These are phyloP conservation scores for Sebastes steindachneri DNA, from an alignment of 2,797 vertebrate species.

Conservation along the genomic window DNA sequence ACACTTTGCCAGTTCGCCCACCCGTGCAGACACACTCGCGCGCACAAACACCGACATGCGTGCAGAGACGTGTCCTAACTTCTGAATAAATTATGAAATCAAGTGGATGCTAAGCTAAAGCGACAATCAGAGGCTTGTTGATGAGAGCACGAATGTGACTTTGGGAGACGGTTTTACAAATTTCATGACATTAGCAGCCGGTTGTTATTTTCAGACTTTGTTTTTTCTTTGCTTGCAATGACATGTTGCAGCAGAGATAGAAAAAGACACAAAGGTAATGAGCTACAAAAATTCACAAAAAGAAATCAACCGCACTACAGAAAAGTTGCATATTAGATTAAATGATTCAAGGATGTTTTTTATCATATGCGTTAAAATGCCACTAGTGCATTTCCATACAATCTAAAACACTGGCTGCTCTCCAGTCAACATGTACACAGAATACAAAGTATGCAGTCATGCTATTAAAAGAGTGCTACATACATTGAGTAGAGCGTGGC, in stretches of 20 bases:
- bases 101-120: slow-evolving; percentile 72
- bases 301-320: background rate
- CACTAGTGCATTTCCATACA: background rate
- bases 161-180: slow-evolving; percentile 34
- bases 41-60: slow-evolving; percentile 23
- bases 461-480: background rate
- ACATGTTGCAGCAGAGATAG: background rate
- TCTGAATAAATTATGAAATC: slow-evolving; percentile 89
- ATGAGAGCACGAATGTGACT: slow-evolving; percentile 63
- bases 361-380: background rate
- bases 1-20: slow-evolving; percentile 75
- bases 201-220: slow-evolving; percentile 8
- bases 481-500: background rate
- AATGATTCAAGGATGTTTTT: background rate
- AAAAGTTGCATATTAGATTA: background rate
- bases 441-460: background rate
- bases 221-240: background rate
- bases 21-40: slow-evolving; percentile 7
- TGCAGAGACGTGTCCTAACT: slow-evolving; percentile 61
- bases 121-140: slow-evolving; percentile 71
- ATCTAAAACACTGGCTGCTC: background rate
- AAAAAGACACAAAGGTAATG: background rate
- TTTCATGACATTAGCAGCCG: slow-evolving; percentile 15
- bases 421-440: background rate
- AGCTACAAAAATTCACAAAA: background rate